These are phyloP conservation scores for Halcyon leucocephala DNA, from an alignment of 2,797 vertebrate species.

Conservation along the genomic window DNA sequence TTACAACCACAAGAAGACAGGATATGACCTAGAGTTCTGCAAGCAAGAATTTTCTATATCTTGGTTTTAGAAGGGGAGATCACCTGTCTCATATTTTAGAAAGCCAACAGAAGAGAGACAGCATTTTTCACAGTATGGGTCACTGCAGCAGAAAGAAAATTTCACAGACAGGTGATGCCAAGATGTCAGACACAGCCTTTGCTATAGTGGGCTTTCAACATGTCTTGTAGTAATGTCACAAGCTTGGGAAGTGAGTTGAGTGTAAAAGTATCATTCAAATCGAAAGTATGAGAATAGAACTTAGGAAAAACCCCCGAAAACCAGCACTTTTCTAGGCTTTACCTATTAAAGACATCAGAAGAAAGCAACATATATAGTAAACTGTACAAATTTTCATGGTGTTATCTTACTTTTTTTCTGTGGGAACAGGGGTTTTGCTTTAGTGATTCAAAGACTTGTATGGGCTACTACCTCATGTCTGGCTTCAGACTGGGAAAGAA, in stretches of 20 bases:
- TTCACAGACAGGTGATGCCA: neutral
- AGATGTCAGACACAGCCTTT: neutral
- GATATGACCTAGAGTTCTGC: neutral
- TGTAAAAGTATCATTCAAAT: neutral
- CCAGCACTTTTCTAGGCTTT: neutral
- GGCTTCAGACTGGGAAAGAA: neutral
- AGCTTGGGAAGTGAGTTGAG: neutral
- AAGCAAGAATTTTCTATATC: neutral
- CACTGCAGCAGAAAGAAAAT: neutral
- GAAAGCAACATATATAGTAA: neutral
- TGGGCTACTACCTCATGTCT: neutral
- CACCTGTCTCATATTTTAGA: neutral
- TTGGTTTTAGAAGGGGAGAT: neutral
- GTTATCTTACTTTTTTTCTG: neutral
- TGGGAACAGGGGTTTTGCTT: neutral
- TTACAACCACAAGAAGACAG: neutral
- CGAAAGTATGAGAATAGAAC: neutral
- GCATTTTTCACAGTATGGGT: neutral
- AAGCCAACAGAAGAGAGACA: neutral
- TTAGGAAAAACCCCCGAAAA: neutral
- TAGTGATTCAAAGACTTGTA: neutral
- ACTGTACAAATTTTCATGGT: neutral
- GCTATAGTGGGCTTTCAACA: neutral
- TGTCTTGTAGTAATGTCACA: neutral
- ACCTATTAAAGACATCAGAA: neutral